A percentile compares a stretch with the other conserved stretches of the same genome.
phyloP scores from a whole-genome alignment of 2,888 invertebrate genomes.

The Saturnia japonica region DNA sequence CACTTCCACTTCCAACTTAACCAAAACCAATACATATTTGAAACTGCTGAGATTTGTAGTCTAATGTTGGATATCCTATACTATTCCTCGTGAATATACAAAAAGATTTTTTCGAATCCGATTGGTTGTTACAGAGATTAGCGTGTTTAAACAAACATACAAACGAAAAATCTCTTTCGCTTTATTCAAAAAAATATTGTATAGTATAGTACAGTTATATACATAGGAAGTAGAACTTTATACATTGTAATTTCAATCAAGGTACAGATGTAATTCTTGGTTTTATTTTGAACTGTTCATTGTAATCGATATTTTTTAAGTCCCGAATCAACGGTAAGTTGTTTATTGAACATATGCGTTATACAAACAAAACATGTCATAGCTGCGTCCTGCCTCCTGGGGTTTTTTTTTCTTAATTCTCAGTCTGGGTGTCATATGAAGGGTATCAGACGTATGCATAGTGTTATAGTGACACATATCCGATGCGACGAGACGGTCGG shows the following conservation, averaged over 20 bases:
- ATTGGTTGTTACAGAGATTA: too few species aligned
- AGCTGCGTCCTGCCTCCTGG: conserved; percentile 29
- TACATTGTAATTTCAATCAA: neutral
- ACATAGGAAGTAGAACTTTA: too few species aligned
- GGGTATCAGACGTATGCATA: conserved; percentile 59
- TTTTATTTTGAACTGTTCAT: neutral
- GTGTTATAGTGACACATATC: conserved; percentile 79
- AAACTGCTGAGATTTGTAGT: too few species aligned
- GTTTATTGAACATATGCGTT: conserved; percentile 20
- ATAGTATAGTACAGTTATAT: too few species aligned
- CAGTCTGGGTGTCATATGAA: conserved; percentile 52
- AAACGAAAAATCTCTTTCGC: too few species aligned
- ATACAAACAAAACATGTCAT: conserved; percentile 29
- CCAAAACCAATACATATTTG: too few species aligned
- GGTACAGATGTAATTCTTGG: neutral
- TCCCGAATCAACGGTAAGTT: conserved; percentile 14
- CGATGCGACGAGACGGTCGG: conserved; percentile 58
- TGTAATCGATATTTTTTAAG: conserved; percentile 8
- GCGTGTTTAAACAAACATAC: too few species aligned
- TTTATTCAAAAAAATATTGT: too few species aligned
- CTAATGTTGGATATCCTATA: too few species aligned
- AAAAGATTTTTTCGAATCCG: too few species aligned
- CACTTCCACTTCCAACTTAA: too few species aligned
- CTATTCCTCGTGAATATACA: too few species aligned
- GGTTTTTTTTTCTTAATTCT: conserved; percentile 35